Conservation (phyloP, 2,888 invertebrate species). For the Archips xylosteana region DNA sequence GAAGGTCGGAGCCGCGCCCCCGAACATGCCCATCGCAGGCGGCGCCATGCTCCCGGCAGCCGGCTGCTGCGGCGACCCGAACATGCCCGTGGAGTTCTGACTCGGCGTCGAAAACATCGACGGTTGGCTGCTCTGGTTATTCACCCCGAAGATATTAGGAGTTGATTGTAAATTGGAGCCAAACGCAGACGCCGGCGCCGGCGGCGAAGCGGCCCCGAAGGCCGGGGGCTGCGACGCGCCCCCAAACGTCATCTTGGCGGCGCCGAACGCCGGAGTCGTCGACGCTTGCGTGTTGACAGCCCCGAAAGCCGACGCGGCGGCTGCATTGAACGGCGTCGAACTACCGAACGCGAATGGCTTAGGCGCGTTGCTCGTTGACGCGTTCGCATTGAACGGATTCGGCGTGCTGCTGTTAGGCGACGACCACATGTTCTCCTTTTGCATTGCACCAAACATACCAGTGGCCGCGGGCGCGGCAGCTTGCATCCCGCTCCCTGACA, state of each 20-base stretch:
- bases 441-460: constrained; percentile 58
- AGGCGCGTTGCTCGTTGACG: constrained; percentile 52
- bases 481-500: constrained; percentile 48
- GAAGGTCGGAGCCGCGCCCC: constrained; percentile 57
- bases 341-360: constrained; percentile 68
- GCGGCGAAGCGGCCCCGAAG: constrained; percentile 52
- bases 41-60: constrained; percentile 44
- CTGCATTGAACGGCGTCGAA: constrained; percentile 56
- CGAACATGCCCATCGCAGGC: constrained; percentile 59
- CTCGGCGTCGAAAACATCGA: constrained; percentile 59
- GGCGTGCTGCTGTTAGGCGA: constrained; percentile 48
- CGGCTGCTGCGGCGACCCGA: constrained; percentile 56
- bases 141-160: constrained; percentile 62
- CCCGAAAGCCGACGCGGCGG: constrained; percentile 37
- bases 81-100: constrained; percentile 56
- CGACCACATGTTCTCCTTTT: constrained; percentile 67
- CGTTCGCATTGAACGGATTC: constrained; percentile 59
- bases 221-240: constrained; percentile 45
- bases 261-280: constrained; percentile 24
- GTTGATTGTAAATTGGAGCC: constrained; percentile 49
- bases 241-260: constrained; percentile 5
- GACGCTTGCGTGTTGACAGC: constrained; percentile 10
- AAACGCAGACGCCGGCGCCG: constrained; percentile 38
- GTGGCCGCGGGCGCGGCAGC: constrained; percentile 43
- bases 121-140: constrained; percentile 54